Evolutionary conservation across 1,140 invertebrate genomes (phyloP), one percentile per base, ranked within the genome.

Genomic region (Philopotamus ludificatus): DNA sequence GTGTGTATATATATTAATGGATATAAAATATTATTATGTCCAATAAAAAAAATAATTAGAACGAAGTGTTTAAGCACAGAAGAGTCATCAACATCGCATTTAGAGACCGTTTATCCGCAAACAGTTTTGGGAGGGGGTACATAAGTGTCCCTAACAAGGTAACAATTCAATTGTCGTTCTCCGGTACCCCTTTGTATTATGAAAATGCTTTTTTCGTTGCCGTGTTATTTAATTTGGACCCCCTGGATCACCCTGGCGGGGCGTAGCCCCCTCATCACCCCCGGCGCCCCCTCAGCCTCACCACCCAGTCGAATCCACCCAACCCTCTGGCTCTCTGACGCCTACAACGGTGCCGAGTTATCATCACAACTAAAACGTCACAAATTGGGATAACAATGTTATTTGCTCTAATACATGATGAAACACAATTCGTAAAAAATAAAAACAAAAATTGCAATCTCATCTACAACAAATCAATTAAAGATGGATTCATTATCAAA

Each of bases 301-400:
- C 53, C 53, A 47, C 54, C 54, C 42, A 18, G 23, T 51, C 26
- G 26, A 20, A 25, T 23, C 53, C 53, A 51, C 57, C 57, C 47
- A 18, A 23, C 28, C 42, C 47, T 25, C 53, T 34, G 15, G 8
- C 58, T 23, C 66, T 47, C 60, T 20, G 53, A 47, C 65, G 54
- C 61, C 60, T 47, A 41, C 41, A 12, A 47, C 51, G 22, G 21
- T 23, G 42, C 58, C 47, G 63, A 68, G 63, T 69, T 60, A 62
- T 62, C 57, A 62, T 64, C 68, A 50, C 53, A 66, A 70, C 65
- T 70, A 70, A 70, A 70, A 70, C 62, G 62, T 62, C 26, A 57
- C 65, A 70, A 70, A 70, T 70, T 70, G 64, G 61, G 55, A 64
- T 70, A 70, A 70, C 68, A 70, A 67, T 70, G 68, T 70, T n/a